Percentiles rank a stretch among this genome's conserved stretches.
These are phyloP conservation scores for Notodromas monacha DNA, from an alignment of 2,888 invertebrate species.

Conservation along the genomic window DNA sequence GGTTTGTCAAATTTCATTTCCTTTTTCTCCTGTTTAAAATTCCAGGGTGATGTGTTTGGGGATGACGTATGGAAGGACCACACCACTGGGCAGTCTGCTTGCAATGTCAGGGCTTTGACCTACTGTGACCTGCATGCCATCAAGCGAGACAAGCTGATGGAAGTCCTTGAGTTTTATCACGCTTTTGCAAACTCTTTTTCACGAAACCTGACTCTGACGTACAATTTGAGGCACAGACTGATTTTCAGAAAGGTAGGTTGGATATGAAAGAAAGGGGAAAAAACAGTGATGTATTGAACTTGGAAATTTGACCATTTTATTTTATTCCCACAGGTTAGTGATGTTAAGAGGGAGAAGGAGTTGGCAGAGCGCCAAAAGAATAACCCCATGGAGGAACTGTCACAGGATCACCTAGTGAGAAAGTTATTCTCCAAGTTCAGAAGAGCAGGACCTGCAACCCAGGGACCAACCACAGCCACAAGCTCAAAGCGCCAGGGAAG, in stretches of 20 bases:
- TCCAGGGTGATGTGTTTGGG: constrained; percentile 97
- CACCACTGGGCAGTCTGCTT: constrained; percentile 86
- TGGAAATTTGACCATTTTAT: too few species aligned
- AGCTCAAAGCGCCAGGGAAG: too few species aligned
- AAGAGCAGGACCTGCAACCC: constrained; percentile 12
- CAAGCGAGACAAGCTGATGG: constrained; percentile 58
- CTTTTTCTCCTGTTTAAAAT: too few species aligned
- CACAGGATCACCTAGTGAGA: constrained; percentile 85
- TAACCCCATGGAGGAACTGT: constrained; percentile 78
- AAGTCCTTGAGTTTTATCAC: constrained; percentile 93
- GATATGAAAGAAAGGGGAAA: too few species aligned
- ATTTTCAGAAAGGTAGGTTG: constrained; percentile 63
- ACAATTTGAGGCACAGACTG: constrained; percentile 83
- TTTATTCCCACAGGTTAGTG: too few species aligned
- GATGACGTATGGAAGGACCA: constrained; percentile 97
- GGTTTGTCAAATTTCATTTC: too few species aligned
- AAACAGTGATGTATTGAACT: too few species aligned
- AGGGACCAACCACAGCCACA: constrained; percentile 6
- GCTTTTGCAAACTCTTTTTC: constrained; percentile 98
- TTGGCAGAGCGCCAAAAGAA: constrained; percentile 85
- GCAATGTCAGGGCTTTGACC: constrained; percentile 90
- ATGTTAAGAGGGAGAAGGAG: constrained; percentile 89
- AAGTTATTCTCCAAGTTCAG: constrained; percentile 90
- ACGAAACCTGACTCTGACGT: constrained; percentile 82
- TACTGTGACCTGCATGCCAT: constrained; percentile 99